Evolutionary conservation across 2,888 invertebrate species (phyloP).

Genomic region (Melanchra persicariae): DNA sequence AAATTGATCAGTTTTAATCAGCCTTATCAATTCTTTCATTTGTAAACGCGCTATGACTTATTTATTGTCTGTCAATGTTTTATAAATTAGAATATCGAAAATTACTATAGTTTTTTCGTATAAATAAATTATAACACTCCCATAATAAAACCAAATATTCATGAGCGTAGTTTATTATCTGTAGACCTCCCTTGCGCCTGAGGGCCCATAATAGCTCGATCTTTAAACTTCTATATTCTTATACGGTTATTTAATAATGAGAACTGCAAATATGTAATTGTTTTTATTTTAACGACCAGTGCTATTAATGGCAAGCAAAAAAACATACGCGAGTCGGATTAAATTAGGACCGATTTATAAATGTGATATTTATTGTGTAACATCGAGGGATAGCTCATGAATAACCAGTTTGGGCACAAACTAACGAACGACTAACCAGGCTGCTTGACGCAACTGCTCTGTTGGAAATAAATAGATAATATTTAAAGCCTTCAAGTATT

Average conservation of each 20-base stretch:
- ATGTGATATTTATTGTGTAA: conserved; percentile 9
- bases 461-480: conserved; percentile 11
- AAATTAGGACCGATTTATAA: conserved; percentile 15
- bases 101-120: not conserved
- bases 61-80: not conserved
- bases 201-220: no score
- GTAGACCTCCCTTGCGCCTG: not conserved
- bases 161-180: not conserved
- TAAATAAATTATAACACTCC: not conserved
- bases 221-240: not conserved
- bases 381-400: conserved; percentile 25
- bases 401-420: conserved; percentile 41
- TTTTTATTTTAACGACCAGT: conserved; percentile 4
- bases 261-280: not conserved
- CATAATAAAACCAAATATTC: not conserved
- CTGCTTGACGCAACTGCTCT: conserved; percentile 22
- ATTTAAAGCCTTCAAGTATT: conserved; percentile 3
- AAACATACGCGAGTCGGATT: conserved; percentile 1
- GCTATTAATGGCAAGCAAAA: not conserved
- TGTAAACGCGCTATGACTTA: not conserved
- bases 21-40: conserved; percentile 27
- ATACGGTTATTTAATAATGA: conserved; percentile 5
- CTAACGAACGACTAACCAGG: conserved; percentile 11
- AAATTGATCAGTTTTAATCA: conserved; percentile 24
- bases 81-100: not conserved